A percentile compares a stretch with the other conserved stretches of the same genome.
phyloP scores from a whole-genome alignment of 2,113 vertebrate species.

The Pandion haliaetus region DNA sequence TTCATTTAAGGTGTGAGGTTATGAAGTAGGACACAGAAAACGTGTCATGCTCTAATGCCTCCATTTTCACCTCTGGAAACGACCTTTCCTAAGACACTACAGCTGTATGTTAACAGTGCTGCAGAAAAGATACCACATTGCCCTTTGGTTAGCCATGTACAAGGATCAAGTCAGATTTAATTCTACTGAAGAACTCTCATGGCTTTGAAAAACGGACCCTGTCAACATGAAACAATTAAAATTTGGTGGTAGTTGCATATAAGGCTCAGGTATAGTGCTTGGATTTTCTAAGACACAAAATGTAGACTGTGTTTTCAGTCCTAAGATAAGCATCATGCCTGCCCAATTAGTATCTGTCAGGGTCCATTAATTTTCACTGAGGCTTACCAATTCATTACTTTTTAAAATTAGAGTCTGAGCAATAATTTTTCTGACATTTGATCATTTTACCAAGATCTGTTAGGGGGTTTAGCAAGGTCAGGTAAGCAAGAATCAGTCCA shows the following conservation, averaged over 20 bases:
- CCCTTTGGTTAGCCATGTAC: background rate
- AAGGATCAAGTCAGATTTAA: background rate
- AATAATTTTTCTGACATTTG: background rate
- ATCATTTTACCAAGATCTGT: background rate
- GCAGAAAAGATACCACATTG: background rate
- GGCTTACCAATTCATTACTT: background rate
- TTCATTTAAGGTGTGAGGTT: conserved; percentile 32
- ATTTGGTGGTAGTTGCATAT: background rate
- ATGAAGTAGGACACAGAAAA: background rate
- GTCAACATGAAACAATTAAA: background rate
- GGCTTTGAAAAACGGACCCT: conserved; percentile 8
- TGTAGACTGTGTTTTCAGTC: background rate
- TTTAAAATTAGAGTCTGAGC: background rate
- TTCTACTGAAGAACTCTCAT: background rate
- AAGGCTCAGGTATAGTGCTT: background rate
- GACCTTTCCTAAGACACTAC: background rate
- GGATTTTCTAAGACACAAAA: background rate
- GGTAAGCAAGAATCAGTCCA: background rate
- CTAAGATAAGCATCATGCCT: background rate
- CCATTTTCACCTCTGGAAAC: conserved; percentile 16
- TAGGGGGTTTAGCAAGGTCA: background rate
- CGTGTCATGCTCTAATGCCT: background rate
- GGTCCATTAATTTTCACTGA: background rate
- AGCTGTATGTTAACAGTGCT: background rate
- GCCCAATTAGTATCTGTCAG: background rate